Evolutionary conservation across 2,797 vertebrate species (phyloP), one percentile per base, ranked within the genome.

Genomic region (Decapterus maruadsi): DNA sequence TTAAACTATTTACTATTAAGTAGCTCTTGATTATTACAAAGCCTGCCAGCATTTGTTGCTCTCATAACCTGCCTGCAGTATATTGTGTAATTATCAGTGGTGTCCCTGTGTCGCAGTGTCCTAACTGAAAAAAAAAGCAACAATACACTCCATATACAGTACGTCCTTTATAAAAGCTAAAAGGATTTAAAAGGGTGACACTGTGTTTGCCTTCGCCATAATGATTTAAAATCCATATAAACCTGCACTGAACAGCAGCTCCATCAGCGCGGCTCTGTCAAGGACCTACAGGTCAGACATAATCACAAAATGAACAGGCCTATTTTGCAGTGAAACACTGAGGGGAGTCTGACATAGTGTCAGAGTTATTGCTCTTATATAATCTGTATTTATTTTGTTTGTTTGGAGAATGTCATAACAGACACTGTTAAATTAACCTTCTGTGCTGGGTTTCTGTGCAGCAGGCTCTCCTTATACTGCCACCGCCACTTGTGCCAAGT

Each of bases 211-310:
- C 72, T 68, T 58, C 48, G 46, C 43, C 66, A 68, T 76, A 85
- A 82, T 84, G 80, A 73, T 75, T 84, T 76, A 50, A 87, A 90
- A 92, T 84, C 87, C 74, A 77, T 72, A 50, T 81, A 85, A 90
- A 90, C 87, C 85, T 77, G 42, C 43, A 14, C 54, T n/a, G 83
- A 89, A 85, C 80, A 29, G 76, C 80, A 59, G 80, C 60, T 75
- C 63, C 64, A 62, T 71, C 67, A 46, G 77, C 62, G 83, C 56
- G 82, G 69, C 75, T 84, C 51, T 68, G 82, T 82, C 72, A 58
- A 88, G 84, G 85, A 82, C 81, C 74, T 83, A 75, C 88, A 86
- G 90, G 85, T 92, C 89, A 81, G 61, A 75, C 75, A 60, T 76
- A 84, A 82, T 93, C 83, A 89, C 71, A 51, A 88, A 77, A 85